These are phyloP conservation scores for Bombus breviceps DNA, from an alignment of 1,140 invertebrate genomes.

Conservation along the genomic window DNA sequence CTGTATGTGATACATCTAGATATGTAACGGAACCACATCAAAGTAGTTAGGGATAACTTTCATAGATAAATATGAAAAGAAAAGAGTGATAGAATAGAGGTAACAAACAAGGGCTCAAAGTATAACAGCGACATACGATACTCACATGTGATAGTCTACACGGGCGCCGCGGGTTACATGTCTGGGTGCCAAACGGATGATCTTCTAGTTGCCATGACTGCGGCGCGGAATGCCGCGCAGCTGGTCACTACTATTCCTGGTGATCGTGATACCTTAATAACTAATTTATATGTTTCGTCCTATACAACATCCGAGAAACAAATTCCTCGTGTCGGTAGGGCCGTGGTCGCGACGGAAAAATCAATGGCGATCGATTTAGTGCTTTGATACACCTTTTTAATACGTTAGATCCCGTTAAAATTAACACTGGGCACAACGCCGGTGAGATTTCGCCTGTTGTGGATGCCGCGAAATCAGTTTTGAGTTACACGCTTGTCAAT, in stretches of 20 bases:
- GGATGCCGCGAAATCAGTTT: slow-evolving; percentile 51
- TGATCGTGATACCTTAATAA: slow-evolving; percentile 1
- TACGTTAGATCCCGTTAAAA: slow-evolving; percentile 32
- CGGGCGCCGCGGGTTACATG: slow-evolving; percentile 55
- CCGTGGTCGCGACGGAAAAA: slow-evolving; percentile 53
- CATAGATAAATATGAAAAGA: slow-evolving; percentile 20
- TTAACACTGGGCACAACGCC: slow-evolving; percentile 22
- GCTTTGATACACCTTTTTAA: slow-evolving; percentile 13
- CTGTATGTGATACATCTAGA: slow-evolving; percentile 4
- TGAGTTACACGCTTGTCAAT: slow-evolving; percentile 69
- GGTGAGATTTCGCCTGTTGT: neutral
- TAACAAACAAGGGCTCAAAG: neutral
- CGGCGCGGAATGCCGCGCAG: slow-evolving; percentile 44
- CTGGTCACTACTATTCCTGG: slow-evolving; percentile 31
- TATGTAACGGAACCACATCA: slow-evolving; percentile 51
- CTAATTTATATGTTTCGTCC: slow-evolving; percentile 25
- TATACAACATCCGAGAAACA: slow-evolving; percentile 50
- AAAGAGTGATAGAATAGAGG: neutral
- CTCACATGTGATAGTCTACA: slow-evolving; percentile 72
- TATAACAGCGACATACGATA: slow-evolving; percentile 45
- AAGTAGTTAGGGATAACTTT: slow-evolving; percentile 21
- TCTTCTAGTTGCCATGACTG: slow-evolving; percentile 75
- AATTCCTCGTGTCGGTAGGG: slow-evolving; percentile 57
- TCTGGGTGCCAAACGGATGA: slow-evolving; percentile 67
- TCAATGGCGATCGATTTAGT: slow-evolving; percentile 67